These are phyloP conservation scores for Schizopygopsis pylzovi DNA, from an alignment of 2,797 vertebrate species.

Conservation along the genomic window DNA sequence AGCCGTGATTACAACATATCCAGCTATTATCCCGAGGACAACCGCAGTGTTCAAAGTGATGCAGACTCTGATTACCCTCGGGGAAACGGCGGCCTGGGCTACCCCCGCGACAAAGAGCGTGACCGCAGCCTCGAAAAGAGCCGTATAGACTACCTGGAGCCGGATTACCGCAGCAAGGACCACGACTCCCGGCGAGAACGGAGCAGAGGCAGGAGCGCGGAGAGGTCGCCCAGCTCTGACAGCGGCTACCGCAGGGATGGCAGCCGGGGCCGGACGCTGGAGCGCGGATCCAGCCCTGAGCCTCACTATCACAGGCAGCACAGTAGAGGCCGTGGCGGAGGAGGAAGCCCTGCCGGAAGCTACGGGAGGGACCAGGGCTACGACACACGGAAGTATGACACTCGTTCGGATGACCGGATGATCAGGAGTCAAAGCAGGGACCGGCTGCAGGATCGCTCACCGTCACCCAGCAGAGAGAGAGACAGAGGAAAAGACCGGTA, in stretches of 20 bases:
- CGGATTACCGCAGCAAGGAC: slow-evolving; percentile 74
- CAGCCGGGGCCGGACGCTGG: slow-evolving; percentile 79
- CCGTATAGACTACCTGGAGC: slow-evolving; percentile 69
- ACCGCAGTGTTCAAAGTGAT: slow-evolving; percentile 78
- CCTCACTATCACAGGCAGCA: slow-evolving; percentile 71
- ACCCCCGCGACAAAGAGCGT: slow-evolving; percentile 73
- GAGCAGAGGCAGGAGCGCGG: slow-evolving; percentile 77
- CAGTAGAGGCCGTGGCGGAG: slow-evolving; percentile 71
- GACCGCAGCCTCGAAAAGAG: slow-evolving; percentile 75
- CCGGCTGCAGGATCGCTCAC: slow-evolving; percentile 78
- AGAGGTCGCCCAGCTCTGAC: slow-evolving; percentile 79
- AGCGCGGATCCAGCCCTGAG: slow-evolving; percentile 74
- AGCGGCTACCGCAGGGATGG: slow-evolving; percentile 70
- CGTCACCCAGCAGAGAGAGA: slow-evolving; percentile 73
- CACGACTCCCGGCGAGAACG: slow-evolving; percentile 67
- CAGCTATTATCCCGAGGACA: slow-evolving; percentile 86
- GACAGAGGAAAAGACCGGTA: slow-evolving; percentile 57
- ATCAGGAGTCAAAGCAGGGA: slow-evolving; percentile 79
- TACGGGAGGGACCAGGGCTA: slow-evolving; percentile 77
- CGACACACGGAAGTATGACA: slow-evolving; percentile 65
- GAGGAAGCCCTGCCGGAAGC: slow-evolving; percentile 62
- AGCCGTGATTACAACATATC: slow-evolving; percentile 79
- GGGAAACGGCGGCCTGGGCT: slow-evolving; percentile 73
- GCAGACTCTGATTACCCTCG: slow-evolving; percentile 83
- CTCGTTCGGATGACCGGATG: slow-evolving; percentile 62